These are phyloP conservation scores for Plusia festucae DNA, from an alignment of 2,888 invertebrate species.

Conservation along the genomic window DNA sequence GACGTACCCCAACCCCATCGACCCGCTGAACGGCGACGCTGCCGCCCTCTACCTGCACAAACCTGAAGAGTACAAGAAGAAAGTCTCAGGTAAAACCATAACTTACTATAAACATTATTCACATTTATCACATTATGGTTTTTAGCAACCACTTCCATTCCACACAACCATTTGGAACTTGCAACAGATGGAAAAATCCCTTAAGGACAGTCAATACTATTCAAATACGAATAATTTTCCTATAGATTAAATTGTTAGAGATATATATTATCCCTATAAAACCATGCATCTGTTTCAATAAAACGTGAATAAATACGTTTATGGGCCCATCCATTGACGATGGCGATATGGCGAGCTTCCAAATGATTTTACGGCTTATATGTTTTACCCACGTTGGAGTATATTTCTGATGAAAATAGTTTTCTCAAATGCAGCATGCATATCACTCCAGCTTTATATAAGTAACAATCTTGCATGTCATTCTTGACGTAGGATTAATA, in stretches of 20 bases:
- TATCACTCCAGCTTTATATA: not conserved
- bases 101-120: no score
- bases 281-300: not conserved
- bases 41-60: slow-evolving; percentile 99
- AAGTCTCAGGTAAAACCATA: slow-evolving; percentile 94
- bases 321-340: not conserved
- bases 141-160: not conserved
- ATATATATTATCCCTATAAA: not conserved
- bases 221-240: not conserved
- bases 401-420: not conserved
- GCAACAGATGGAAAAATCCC: not conserved
- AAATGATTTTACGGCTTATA: not conserved
- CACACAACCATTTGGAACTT: not conserved
- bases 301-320: not conserved
- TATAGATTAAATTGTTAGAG: not conserved
- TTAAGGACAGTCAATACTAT: not conserved
- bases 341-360: slow-evolving; percentile 7
- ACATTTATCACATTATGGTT: no score
- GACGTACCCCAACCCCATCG: slow-evolving; percentile 99
- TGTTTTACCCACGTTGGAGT: not conserved
- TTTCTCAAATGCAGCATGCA: not conserved
- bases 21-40: slow-evolving; percentile 99
- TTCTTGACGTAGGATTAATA: no score
- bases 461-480: not conserved
- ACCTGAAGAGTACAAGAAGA: slow-evolving; percentile 99